Conservation (phyloP, 2,888 invertebrate genomes). For the Protophormia terraenovae region DNA sequence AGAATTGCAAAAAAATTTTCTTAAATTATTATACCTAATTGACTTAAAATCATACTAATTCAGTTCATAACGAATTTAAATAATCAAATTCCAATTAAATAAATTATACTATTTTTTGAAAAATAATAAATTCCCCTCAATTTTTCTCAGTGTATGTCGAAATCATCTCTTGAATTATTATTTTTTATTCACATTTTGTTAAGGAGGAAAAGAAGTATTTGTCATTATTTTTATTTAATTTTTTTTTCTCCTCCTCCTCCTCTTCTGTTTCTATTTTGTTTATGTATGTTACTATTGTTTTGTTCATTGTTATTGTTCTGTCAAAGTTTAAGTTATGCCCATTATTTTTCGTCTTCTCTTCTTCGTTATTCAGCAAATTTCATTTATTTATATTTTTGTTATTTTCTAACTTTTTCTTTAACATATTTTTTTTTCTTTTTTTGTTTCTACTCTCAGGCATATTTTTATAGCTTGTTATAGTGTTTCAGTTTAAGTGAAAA, state of each 20-base stretch:
- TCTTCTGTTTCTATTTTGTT: background rate
- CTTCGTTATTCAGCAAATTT: slow-evolving; percentile 38
- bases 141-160: background rate
- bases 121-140: too few species aligned
- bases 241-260: background rate
- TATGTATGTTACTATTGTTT: background rate
- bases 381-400: slow-evolving; percentile 46
- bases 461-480: slow-evolving; percentile 59
- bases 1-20: too few species aligned
- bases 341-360: too few species aligned
- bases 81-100: too few species aligned
- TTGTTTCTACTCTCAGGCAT: slow-evolving; percentile 35
- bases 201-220: slow-evolving; percentile 26
- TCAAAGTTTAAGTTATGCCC: slow-evolving; percentile 55
- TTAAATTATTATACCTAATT: too few species aligned
- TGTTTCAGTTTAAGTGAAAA: slow-evolving; percentile 25
- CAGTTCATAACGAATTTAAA: too few species aligned
- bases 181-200: background rate
- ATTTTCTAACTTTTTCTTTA: slow-evolving; percentile 30
- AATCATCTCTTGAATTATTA: background rate
- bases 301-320: slow-evolving; percentile 38
- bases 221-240: slow-evolving; percentile 26
- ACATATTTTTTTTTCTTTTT: background rate
- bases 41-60: too few species aligned
- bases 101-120: too few species aligned